Evolutionary conservation across 2,113 vertebrate species (phyloP).

Genomic region (Bufo bufo): DNA sequence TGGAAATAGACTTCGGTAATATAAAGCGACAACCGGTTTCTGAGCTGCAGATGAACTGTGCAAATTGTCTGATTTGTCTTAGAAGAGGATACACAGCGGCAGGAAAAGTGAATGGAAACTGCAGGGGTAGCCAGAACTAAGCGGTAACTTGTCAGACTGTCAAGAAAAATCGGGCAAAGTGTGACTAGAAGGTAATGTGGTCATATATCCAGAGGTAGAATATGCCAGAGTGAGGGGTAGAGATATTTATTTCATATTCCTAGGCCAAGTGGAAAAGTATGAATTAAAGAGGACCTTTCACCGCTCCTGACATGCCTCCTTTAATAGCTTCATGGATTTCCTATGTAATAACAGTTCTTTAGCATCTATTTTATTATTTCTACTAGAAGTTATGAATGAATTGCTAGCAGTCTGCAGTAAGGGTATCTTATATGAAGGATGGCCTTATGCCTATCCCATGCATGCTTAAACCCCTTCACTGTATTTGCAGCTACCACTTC

Average conservation of each 20-base stretch:
- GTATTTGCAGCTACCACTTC: too few relatives aligned
- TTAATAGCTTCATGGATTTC: too few relatives aligned
- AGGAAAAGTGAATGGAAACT: neutral
- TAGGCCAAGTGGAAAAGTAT: neutral
- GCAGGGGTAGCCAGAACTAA: neutral
- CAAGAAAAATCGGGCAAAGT: neutral
- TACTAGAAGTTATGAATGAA: too few relatives aligned
- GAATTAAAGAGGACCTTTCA: neutral
- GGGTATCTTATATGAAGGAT: too few relatives aligned
- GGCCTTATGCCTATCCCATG: too few relatives aligned
- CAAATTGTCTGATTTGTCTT: constrained; percentile 2
- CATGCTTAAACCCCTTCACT: too few relatives aligned
- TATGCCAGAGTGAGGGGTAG: neutral
- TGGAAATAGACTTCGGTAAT: constrained; percentile 18
- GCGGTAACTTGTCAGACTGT: neutral
- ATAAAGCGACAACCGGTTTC: constrained; percentile 22
- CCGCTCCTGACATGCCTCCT: too few relatives aligned
- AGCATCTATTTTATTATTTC: too few relatives aligned
- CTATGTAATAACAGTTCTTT: too few relatives aligned
- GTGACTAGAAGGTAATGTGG: neutral
- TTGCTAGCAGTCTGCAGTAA: too few relatives aligned
- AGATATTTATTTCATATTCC: neutral
- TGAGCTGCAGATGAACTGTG: constrained; percentile 5
- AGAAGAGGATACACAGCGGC: neutral
- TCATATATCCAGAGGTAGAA: neutral